Evolutionary conservation across 2,888 invertebrate genomes (phyloP).

Genomic region (Volucella bombylans): DNA sequence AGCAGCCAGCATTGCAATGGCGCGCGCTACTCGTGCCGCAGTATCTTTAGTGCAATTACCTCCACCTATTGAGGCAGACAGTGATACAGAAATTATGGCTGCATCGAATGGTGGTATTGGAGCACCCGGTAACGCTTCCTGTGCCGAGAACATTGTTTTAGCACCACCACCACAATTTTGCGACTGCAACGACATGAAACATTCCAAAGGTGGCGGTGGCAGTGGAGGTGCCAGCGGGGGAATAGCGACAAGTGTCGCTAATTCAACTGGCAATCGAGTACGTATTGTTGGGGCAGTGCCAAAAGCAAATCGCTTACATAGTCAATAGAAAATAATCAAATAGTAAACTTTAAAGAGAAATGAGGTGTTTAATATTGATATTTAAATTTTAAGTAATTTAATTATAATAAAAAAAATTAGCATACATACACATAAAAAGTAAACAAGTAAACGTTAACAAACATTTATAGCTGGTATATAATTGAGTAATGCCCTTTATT

Average conservation of each 20-base stretch:
- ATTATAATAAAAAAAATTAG: constrained; percentile 44
- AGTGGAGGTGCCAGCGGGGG: constrained; percentile 72
- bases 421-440: constrained; percentile 33
- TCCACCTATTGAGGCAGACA: constrained; percentile 89
- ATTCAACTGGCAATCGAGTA: constrained; percentile 83
- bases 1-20: constrained; percentile 85
- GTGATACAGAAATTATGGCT: constrained; percentile 85
- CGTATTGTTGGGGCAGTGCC: constrained; percentile 93
- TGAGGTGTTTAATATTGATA: constrained; percentile 36
- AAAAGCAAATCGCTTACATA: constrained; percentile 84
- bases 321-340: constrained; percentile 74
- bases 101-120: constrained; percentile 41
- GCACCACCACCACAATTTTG: constrained; percentile 96
- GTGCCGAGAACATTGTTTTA: constrained; percentile 85
- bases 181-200: constrained; percentile 85
- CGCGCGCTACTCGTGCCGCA: constrained; percentile 86
- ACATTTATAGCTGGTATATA: constrained; percentile 30
- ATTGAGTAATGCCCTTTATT: constrained; percentile 34
- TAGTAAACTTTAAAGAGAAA: constrained; percentile 1
- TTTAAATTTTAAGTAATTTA: constrained; percentile 60
- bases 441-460: constrained; percentile 26
- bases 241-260: constrained; percentile 67
- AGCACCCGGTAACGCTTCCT: constrained; percentile 77
- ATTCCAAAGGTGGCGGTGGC: constrained; percentile 74
- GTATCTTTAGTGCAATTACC: constrained; percentile 91